Evolutionary conservation across 2,113 vertebrate species (phyloP), one percentile per base, ranked within the genome.

Genomic region (Cairina moschata): DNA sequence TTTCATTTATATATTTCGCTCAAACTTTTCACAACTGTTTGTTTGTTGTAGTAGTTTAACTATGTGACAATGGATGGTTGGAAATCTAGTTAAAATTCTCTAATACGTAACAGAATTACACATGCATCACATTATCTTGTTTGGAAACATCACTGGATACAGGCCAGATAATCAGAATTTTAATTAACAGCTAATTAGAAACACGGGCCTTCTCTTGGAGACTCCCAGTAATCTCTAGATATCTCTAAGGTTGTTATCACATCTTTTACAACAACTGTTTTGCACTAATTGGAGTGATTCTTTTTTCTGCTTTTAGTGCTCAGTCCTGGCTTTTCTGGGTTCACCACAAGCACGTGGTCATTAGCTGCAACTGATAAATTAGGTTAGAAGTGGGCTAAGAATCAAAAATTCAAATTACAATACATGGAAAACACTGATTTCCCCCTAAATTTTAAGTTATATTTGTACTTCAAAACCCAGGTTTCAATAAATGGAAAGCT

Each of bases 141-240:
- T 72, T 94, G 59, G 40, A 95, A 96, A 54, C 76, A 34, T 62
- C 66, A 83, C 58, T 92, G 80, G 77, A 81, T 83, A 78, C 26
- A 84, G 40, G 66, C n/a, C 75, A 85, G 40, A 74, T 68, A 87
- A 79, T 60, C 58, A 84, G 44, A 40, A 63, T 72, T 79, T 90
- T 95, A 96, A 97, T 96, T 84, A 93, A 44, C 8, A 54, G 54
- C 59, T 95, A 94, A 96, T 95, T 92, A 87, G 83, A 87, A 63
- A 82, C 26, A 71, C 0, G 1, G 28, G 48, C 16, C 59, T 79
- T 76, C 76, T 89, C 83, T 36, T n/a, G 32, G 40, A 92, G 66
- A 46, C 23, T 60, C 48, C 4, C 9, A 62, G 29, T 88, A 93
- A 94, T 81, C 83, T 96, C 80, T 40, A 88, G 46, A 34, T 69